Evolutionary conservation across 2,113 vertebrate genomes (phyloP).

Genomic region (Collichthys lucidus): DNA sequence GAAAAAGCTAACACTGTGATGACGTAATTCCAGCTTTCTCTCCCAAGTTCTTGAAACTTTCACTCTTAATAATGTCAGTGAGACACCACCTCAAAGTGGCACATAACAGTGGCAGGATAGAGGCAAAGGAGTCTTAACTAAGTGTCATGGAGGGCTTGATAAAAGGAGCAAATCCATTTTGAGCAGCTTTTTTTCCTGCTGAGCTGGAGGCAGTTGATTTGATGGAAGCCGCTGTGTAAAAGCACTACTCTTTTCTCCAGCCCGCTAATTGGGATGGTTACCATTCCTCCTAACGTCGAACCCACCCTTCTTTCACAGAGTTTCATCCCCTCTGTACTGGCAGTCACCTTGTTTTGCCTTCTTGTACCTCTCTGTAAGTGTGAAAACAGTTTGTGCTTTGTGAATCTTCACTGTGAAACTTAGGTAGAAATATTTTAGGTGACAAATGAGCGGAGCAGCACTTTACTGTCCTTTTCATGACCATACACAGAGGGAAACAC

Average conservation of each 20-base stretch:
- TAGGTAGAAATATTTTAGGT: constrained; percentile 45
- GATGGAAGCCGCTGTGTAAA: constrained; percentile 71
- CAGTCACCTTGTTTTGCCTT: constrained; percentile 56
- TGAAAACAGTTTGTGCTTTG: constrained; percentile 43
- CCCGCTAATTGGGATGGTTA: constrained; percentile 77
- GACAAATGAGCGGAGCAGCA: constrained; percentile 19
- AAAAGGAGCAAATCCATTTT: constrained; percentile 77
- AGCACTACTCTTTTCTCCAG: constrained; percentile 73
- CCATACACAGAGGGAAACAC: too few species aligned
- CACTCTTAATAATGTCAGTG: constrained; percentile 69
- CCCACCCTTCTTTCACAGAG: constrained; percentile 46
- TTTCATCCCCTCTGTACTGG: constrained; percentile 51
- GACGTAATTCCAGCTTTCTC: constrained; percentile 67
- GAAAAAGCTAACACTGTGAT: constrained; percentile 61
- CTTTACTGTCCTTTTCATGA: background rate
- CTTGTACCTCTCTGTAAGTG: constrained; percentile 40
- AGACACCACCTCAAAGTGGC: constrained; percentile 71
- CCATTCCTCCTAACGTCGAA: constrained; percentile 58
- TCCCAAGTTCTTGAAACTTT: constrained; percentile 70
- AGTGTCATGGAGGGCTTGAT: constrained; percentile 79
- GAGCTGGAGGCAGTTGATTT: constrained; percentile 75
- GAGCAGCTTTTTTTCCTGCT: constrained; percentile 65
- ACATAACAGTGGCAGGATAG: constrained; percentile 65
- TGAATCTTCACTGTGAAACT: constrained; percentile 28
- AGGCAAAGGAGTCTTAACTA: constrained; percentile 76